A percentile compares a stretch with the other conserved stretches of the same genome.
These are phyloP conservation scores for Melinaea menophilus DNA, from an alignment of 2,888 invertebrate species.

Conservation along the genomic window DNA sequence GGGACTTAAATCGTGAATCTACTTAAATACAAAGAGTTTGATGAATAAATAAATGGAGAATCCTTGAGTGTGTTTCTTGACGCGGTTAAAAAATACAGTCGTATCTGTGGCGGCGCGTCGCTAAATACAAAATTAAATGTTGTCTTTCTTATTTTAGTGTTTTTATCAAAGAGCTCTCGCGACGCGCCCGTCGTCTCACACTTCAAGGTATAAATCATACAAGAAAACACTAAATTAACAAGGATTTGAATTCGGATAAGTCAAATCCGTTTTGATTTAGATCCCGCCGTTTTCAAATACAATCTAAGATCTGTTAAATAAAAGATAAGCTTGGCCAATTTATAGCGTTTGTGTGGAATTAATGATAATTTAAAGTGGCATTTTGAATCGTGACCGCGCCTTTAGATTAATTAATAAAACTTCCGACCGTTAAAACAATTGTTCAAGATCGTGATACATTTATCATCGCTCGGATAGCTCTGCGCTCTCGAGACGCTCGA, in stretches of 20 bases:
- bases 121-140: slow-evolving; percentile 9
- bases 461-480: slow-evolving; percentile 37
- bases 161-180: slow-evolving; percentile 12
- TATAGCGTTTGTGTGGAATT: slow-evolving; percentile 28
- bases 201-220: slow-evolving; percentile 4
- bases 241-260: background rate
- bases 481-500: slow-evolving; percentile 33
- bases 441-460: slow-evolving; percentile 36
- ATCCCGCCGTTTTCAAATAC: slow-evolving; percentile 27
- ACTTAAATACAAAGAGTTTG: slow-evolving; percentile 2
- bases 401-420: slow-evolving; percentile 38
- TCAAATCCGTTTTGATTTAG: slow-evolving; percentile 20
- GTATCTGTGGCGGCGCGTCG: background rate
- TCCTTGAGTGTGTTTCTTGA: background rate
- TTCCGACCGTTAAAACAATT: slow-evolving; percentile 37
- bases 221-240: slow-evolving; percentile 12
- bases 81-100: slow-evolving; percentile 4
- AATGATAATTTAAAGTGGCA: slow-evolving; percentile 30
- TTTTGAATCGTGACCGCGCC: slow-evolving; percentile 35
- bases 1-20: background rate
- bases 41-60: background rate
- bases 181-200: slow-evolving; percentile 7
- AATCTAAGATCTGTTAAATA: slow-evolving; percentile 31
- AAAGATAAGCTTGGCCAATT: slow-evolving; percentile 32
- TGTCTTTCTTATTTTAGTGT: slow-evolving; percentile 20